Conservation (phyloP, 2,113 vertebrate genomes). For the Nothocercus nigrocapillus region DNA sequence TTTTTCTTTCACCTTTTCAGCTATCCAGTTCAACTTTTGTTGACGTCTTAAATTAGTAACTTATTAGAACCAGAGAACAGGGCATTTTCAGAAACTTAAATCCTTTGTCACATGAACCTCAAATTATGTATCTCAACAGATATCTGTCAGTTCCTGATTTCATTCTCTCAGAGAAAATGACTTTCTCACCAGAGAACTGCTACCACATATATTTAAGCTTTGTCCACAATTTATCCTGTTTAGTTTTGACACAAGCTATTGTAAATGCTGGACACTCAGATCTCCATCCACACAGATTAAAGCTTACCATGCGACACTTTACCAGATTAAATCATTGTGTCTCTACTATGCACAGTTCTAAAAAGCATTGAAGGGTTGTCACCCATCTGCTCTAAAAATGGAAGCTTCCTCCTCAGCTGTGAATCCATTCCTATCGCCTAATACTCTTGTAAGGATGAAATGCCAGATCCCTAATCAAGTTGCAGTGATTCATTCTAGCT, state of each 20-base stretch:
- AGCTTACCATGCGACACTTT: neutral
- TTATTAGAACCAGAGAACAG: neutral
- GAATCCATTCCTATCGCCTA: neutral
- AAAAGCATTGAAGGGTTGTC: neutral
- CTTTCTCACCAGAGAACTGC: neutral
- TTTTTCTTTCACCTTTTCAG: neutral
- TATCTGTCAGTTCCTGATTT: neutral
- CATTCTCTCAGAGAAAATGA: neutral
- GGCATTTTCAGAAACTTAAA: neutral
- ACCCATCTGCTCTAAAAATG: conserved; percentile 16
- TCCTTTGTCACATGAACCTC: neutral
- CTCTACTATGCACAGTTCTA: neutral
- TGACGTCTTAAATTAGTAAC: neutral
- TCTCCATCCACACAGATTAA: neutral
- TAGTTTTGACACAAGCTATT: neutral
- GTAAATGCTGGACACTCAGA: neutral
- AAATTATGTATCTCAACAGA: neutral
- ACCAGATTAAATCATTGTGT: neutral
- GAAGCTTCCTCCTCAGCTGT: neutral
- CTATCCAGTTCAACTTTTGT: neutral
- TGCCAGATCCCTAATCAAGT: neutral
- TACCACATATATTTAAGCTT: neutral
- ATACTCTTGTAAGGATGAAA: neutral
- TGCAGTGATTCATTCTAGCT: neutral
- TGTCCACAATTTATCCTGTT: neutral